Base-by-base conservation (phyloP, 2,113 vertebrate genomes). In the Corythornis cristatus region DNA sequence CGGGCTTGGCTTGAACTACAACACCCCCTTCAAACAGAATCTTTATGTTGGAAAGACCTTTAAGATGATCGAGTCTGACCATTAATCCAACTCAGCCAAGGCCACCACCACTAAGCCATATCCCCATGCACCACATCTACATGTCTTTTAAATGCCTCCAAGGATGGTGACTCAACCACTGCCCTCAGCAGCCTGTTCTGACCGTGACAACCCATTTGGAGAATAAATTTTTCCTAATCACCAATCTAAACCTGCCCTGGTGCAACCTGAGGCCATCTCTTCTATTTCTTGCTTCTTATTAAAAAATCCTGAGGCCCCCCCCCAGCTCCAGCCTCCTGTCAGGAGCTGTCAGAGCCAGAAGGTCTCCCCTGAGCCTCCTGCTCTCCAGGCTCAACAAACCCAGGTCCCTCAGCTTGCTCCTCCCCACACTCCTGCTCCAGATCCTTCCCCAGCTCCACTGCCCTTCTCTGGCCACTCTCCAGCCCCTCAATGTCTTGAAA, bases 261-360 rank as follows among this genome's bases (percentile, higher is more conserved):
- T 5, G 45, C 20, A 56, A 35, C 42, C 26, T 35, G 78, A 62
- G 29, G 62, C 20, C 1, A 0, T 25, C 68, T 21, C 48, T 33
- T 76, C 78, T 67, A 11, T 60, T 35, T 3, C 61, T 40, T n/a
- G 13, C 8, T 37, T 2, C 17, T 26, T 61, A 40, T 5, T 15
- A 62, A 29, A 33, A 56, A 56, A 89, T 16, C 13, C 1, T 8
- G 4, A 31, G 37, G 9, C 9, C 8, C 29, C 29, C 28, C 8
- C 2, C 31, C 1, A 1, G 11, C 51, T 66, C 0, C 4, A 0
- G 5, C 21, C 40, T 31, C 54, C 40, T 62, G 25, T 18, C 67
- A 66, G 43, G 33, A 50, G 21, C 0, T 88, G 35, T 43, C 1
- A 80, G 35, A 53, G 22, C 23, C 13, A 80, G 0, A 20, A 31